Conservation (phyloP, 2,797 vertebrate species). For the Caiman crocodilus region DNA sequence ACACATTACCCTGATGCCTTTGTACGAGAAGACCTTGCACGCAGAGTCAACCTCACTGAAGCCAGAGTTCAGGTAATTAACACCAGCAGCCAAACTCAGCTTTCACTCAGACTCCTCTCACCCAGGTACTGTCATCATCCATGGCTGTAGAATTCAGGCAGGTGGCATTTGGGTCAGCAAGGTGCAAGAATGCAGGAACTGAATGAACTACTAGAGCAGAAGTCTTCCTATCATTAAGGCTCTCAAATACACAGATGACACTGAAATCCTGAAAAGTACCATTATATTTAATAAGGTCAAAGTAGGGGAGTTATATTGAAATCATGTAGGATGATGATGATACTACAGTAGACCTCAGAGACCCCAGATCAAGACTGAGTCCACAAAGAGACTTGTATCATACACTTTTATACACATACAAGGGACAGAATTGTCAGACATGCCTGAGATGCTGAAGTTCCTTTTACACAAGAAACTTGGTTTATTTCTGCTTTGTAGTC, state of each 20-base stretch:
- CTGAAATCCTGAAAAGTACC: background rate
- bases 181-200: background rate
- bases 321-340: background rate
- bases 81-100: background rate
- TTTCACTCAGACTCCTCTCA: background rate
- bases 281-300: background rate
- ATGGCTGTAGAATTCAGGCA: background rate
- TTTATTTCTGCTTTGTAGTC: too few species aligned
- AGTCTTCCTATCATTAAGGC: background rate
- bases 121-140: background rate
- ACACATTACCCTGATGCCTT: conserved; percentile 99
- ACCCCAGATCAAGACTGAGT: background rate
- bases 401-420: background rate
- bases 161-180: background rate
- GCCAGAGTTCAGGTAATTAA: conserved; percentile 94
- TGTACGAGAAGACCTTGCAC: conserved; percentile 95
- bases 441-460: too few species aligned
- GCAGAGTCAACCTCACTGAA: conserved; percentile 97
- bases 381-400: background rate
- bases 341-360: background rate
- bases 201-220: background rate
- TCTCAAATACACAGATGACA: background rate
- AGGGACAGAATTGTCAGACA: background rate
- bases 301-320: background rate
- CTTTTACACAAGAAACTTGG: background rate